phyloP scores from a whole-genome alignment of 1,140 invertebrate genomes.

The Scaptodrosophila lebanonensis region DNA sequence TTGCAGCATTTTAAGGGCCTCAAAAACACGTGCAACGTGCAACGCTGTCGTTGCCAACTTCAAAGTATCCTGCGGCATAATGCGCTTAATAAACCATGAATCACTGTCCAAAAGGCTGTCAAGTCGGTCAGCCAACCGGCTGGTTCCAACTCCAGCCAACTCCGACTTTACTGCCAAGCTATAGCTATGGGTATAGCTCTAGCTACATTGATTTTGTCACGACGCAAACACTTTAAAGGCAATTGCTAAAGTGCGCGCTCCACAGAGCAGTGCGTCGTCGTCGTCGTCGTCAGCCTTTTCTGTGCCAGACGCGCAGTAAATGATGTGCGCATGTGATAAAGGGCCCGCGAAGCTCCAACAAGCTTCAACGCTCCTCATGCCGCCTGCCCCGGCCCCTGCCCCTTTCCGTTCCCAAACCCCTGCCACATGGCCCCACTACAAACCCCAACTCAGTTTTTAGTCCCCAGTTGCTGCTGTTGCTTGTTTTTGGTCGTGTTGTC shows the following conservation, averaged over 20 bases:
- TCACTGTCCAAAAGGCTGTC: slow-evolving; percentile 74
- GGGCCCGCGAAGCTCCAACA: slow-evolving; percentile 44
- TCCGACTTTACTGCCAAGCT: too few species aligned
- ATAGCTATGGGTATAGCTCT: slow-evolving; percentile 7
- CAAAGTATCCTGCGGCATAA: slow-evolving; percentile 75
- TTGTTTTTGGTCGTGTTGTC: slow-evolving; percentile 41
- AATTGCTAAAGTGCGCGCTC: slow-evolving; percentile 68
- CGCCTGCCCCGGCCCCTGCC: slow-evolving; percentile 8
- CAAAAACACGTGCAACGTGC: slow-evolving; percentile 34
- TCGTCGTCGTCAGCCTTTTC: slow-evolving; percentile 15
- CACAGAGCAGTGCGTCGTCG: slow-evolving; percentile 22
- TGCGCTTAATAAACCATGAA: slow-evolving; percentile 77
- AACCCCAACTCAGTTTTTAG: neutral
- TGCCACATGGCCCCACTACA: neutral
- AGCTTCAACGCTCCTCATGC: slow-evolving; percentile 2
- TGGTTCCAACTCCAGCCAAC: neutral
- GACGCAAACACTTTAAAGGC: slow-evolving; percentile 74
- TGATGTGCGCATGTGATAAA: slow-evolving; percentile 74
- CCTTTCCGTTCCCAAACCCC: slow-evolving; percentile 1
- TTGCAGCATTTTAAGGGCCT: slow-evolving; percentile 30
- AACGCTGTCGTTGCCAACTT: slow-evolving; percentile 50
- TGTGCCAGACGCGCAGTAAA: slow-evolving; percentile 39
- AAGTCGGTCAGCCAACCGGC: slow-evolving; percentile 18
- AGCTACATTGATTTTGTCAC: slow-evolving; percentile 77
- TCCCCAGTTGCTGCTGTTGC: slow-evolving; percentile 14